Conservation (phyloP, 2,797 vertebrate species). For the Microchirus variegatus region DNA sequence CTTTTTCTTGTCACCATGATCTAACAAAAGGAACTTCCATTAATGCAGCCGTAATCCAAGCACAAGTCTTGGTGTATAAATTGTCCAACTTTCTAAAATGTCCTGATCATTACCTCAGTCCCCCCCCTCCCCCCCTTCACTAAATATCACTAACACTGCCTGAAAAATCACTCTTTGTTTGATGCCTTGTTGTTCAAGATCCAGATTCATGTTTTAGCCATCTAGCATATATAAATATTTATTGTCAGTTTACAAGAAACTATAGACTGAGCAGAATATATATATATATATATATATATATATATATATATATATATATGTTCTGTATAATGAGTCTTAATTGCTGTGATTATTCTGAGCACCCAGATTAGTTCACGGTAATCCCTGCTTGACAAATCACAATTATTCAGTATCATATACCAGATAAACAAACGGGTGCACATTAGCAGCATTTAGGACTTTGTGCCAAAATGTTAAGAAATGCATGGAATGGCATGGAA, state of each 20-base stretch:
- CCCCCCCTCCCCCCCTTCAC: too few species aligned
- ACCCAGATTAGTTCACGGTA: conserved; percentile 4
- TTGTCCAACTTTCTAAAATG: too few species aligned
- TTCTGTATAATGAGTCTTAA: conserved; percentile 41
- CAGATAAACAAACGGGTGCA: conserved; percentile 14
- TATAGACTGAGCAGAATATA: conserved; percentile 33
- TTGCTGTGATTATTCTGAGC: conserved; percentile 29
- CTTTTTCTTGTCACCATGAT: too few species aligned
- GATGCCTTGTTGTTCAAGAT: too few species aligned
- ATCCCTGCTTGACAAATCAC: conserved; percentile 50
- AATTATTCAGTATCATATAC: conserved; percentile 13
- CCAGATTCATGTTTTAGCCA: too few species aligned
- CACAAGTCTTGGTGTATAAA: too few species aligned
- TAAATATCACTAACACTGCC: too few species aligned
- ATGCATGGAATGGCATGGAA: conserved; percentile 63
- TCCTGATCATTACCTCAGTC: too few species aligned
- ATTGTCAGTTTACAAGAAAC: conserved; percentile 31
- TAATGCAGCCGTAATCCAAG: too few species aligned
- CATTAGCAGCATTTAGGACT: conserved; percentile 24
- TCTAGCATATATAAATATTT: conserved; percentile 48
- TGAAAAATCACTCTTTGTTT: too few species aligned
- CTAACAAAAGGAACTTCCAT: too few species aligned
- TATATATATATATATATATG: too few species aligned
- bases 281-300: conserved; percentile 59
- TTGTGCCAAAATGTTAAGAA: conserved; percentile 34